Evolutionary conservation across 2,888 invertebrate genomes (phyloP), one percentile per base, ranked within the genome.

Genomic region (Epirrhoe alternata): DNA sequence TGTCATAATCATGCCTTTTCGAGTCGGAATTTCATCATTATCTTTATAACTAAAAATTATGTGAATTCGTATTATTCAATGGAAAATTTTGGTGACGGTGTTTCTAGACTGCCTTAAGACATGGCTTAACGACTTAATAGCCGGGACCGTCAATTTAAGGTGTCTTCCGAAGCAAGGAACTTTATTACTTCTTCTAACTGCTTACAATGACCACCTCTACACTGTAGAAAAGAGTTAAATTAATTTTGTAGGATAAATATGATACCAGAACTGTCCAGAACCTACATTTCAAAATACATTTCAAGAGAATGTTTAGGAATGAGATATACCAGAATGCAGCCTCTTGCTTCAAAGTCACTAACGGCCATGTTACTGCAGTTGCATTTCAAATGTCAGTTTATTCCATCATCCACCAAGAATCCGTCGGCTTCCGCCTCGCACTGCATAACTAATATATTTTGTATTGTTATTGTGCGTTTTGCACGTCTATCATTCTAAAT

Each of bases 331-430:
- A 12, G 12, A 5, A 42, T 12, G 12, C 38, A 12, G 12, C 47
- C 14, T 47, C 47, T 42, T 47, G 14, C 47, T 42, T 42, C 38
- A 42, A 42, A 38, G 10, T 38, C 1, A 5, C 16, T 47, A 47
- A 47, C 14, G 47, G 38, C 38, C 16, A 47, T 14, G 47, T 16
- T 47, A 47, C 47, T 16, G 47, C 47, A 47, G 47, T 73, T 58
- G 65, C 65, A 70, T 77, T 79, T 77, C 24, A 30, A n/a, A 42
- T 7, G 10, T n/a, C n/a, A 30, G 16, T 24, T 24, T 56, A 30
- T 56, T 56, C n/a, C 42, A 45, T 56, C 55, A 56, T 45, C 55
- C 12, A 45, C 42, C n/a, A 56, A 24, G 55, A 24, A 56, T 56
- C 30, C 45, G 12, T 16, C 16, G 45, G 45, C 55, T 56, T 56